phyloP scores from a whole-genome alignment of 2,797 vertebrate species.

The Dallia pectoralis region DNA sequence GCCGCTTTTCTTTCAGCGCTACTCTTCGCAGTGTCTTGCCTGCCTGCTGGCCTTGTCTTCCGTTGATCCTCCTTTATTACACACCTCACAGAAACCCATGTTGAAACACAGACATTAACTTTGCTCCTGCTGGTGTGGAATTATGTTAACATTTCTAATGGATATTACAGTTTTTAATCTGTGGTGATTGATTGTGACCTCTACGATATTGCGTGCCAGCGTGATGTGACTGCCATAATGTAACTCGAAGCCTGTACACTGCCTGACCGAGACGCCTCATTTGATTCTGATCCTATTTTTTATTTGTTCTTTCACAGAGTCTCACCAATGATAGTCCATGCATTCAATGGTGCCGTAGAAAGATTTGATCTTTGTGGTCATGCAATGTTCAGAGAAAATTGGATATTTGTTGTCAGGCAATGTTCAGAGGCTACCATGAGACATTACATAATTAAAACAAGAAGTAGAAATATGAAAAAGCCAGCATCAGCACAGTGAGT shows the following conservation, averaged over 20 bases:
- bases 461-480: slow-evolving; percentile 28
- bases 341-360: slow-evolving; percentile 18
- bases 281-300: neutral
- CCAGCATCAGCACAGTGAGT: slow-evolving; percentile 46
- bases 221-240: neutral
- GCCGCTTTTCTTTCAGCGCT: slow-evolving; percentile 5
- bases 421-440: slow-evolving; percentile 28
- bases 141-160: neutral
- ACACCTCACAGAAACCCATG: neutral
- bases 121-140: neutral
- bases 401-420: neutral
- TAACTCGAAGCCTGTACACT: slow-evolving; percentile 12
- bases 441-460: slow-evolving; percentile 22
- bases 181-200: neutral
- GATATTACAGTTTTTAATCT: neutral
- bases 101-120: neutral
- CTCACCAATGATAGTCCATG: slow-evolving; percentile 19
- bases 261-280: neutral
- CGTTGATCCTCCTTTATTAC: slow-evolving; percentile 12
- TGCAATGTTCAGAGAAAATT: slow-evolving; percentile 25
- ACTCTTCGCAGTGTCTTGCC: slow-evolving; percentile 14
- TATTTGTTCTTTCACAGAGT: slow-evolving; percentile 10
- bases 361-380: slow-evolving; percentile 46
- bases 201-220: neutral
- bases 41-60: too few species aligned